These are phyloP conservation scores for Oryctes rhinoceros DNA, from an alignment of 1,140 invertebrate genomes.

Conservation along the genomic window DNA sequence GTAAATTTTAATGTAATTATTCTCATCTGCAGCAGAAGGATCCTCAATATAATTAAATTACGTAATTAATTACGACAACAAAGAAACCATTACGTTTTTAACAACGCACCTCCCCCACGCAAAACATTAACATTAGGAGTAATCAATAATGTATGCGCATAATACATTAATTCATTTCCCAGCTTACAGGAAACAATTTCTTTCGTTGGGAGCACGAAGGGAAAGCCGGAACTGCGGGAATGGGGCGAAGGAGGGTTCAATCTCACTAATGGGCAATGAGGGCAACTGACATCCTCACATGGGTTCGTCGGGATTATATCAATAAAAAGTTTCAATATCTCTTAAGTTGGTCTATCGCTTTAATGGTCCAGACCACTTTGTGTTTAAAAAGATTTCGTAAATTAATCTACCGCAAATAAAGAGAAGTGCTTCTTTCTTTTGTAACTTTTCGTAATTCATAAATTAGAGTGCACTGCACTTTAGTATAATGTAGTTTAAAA, in stretches of 20 bases:
- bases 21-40: neutral
- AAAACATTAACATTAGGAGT: conserved; percentile 56
- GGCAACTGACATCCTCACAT: conserved; percentile 58
- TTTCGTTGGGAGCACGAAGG: conserved; percentile 48
- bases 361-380: conserved; percentile 29
- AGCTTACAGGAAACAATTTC: conserved; percentile 58
- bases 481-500: neutral
- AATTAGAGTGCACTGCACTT: conserved; percentile 4
- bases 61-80: conserved; percentile 5
- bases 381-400: conserved; percentile 28
- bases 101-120: conserved; percentile 9
- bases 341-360: conserved; percentile 45
- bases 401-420: conserved; percentile 31
- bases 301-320: conserved; percentile 57
- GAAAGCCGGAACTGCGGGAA: conserved; percentile 47
- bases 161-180: conserved; percentile 60
- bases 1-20: neutral
- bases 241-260: conserved; percentile 53
- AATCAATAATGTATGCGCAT: conserved; percentile 60
- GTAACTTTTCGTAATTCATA: conserved; percentile 22
- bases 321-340: conserved; percentile 55
- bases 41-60: conserved; percentile 10
- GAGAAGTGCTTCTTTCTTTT: neutral
- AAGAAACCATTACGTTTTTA: conserved; percentile 15
- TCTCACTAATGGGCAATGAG: conserved; percentile 60